phyloP scores from a whole-genome alignment of 2,113 vertebrate species.

The Candoia aspera region DNA sequence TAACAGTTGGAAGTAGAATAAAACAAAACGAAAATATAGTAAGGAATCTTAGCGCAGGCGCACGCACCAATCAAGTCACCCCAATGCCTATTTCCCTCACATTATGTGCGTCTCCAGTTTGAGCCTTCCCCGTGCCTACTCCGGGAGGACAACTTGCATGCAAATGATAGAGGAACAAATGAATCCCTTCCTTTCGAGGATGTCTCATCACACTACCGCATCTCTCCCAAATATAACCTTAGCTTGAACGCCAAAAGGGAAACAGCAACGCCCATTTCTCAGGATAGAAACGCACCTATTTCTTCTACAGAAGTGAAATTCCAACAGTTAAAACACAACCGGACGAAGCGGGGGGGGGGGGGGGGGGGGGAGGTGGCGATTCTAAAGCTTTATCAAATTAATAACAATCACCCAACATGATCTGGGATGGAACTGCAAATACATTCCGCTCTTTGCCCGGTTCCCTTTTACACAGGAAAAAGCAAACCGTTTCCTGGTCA shows the following conservation, averaged over 20 bases:
- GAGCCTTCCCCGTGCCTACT: slow-evolving; percentile 39
- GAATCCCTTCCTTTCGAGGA: background rate
- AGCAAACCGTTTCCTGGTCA: background rate
- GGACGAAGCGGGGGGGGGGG: background rate
- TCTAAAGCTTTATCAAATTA: no score
- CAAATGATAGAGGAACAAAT: background rate
- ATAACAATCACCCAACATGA: background rate
- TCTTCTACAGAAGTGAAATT: background rate
- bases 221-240: background rate
- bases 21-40: background rate
- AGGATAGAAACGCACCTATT: background rate
- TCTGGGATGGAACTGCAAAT: background rate
- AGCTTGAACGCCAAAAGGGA: background rate
- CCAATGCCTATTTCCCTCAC: background rate
- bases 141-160: background rate
- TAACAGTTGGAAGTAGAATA: background rate
- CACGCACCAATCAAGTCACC: background rate
- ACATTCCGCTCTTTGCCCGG: background rate
- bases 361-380: background rate
- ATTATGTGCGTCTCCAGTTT: background rate
- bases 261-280: background rate
- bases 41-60: background rate
- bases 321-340: background rate
- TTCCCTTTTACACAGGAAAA: background rate
- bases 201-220: background rate